Base-by-base conservation (phyloP, 2,888 invertebrate species). In the Mesoligia furuncula region DNA sequence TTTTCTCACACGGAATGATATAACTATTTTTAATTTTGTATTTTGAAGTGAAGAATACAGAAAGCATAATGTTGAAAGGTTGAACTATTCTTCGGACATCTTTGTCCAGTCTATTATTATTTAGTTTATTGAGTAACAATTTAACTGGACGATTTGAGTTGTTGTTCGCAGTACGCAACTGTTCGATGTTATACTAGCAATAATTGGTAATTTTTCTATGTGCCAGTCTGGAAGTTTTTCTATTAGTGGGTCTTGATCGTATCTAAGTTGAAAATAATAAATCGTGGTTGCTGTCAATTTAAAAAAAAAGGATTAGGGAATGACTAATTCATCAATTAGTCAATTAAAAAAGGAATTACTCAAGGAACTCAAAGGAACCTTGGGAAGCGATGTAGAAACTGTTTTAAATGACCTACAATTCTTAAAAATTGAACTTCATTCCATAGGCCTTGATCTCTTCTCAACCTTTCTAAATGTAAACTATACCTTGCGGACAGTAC, bases 41-140 rank as follows among this genome's bases (percentile, higher is more conserved):
- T 65, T 79, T 79, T 0, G 79, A 79, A 71, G 71, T 51, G 2
- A 62, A 13, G 2, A 78, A 64, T 15, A 54, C 36, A 39, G 64
- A 68, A 6, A 78, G 64, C 7, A 45, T 31, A 42, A 77, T 13
- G 24, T 77, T 77, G 20, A 51, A 51, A 51, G 51, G 20, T 20
- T 20, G 51, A 51, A 51, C 20, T 3, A 51, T 20, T 51, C 20
- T 51, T 20, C 51, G 67, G 8, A 67, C 7, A 0, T 48, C 45
- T 48, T 48, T 67, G 27, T 67, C 67, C 24, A 67, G 24, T 67
- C 15, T 42, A 42, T 42, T 48, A 15, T 68, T 68, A 31, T 68
- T 31, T 8, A 8, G 5, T 24, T 68, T 68, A 31, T 68, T 31
- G 1, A 8, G 5, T 24, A 48, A 15, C 1, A 68, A 48, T 31